Percentiles rank a stretch among this genome's conserved stretches.
Evolutionary conservation across 2,888 invertebrate species (phyloP).

Genomic region (Ecliptopera silaceata): DNA sequence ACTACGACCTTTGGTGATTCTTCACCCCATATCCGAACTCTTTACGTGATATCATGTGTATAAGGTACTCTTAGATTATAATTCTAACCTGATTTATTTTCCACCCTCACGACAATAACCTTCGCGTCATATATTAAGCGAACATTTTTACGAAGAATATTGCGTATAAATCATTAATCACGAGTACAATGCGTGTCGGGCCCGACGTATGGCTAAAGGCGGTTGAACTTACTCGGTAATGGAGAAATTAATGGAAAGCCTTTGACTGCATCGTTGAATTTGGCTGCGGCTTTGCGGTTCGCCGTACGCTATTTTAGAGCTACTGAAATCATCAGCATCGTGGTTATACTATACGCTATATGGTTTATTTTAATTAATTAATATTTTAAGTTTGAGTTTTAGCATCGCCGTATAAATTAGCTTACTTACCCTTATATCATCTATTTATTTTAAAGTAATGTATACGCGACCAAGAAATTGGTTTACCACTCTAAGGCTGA

Average conservation of each 20-base stretch:
- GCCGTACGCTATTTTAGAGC: not conserved
- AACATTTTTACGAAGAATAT: conserved; percentile 70
- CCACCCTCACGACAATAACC: conserved; percentile 35
- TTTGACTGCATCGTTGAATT: conserved; percentile 30
- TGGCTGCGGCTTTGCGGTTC: conserved; percentile 19
- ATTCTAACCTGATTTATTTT: conserved; percentile 29
- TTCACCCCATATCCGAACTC: too few species aligned
- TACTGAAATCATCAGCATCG: not conserved
- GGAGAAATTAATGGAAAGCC: conserved; percentile 73
- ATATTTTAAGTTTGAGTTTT: too few species aligned
- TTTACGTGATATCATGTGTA: too few species aligned
- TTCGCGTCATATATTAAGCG: conserved; percentile 42
- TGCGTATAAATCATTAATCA: conserved; percentile 78
- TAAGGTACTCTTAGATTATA: not conserved
- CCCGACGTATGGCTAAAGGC: conserved; percentile 68
- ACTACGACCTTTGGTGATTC: too few species aligned
- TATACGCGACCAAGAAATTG: too few species aligned
- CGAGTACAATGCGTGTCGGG: conserved; percentile 75
- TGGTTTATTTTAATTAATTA: not conserved
- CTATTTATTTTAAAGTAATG: too few species aligned
- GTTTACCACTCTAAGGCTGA: too few species aligned
- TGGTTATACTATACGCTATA: not conserved
- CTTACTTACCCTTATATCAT: too few species aligned
- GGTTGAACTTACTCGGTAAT: conserved; percentile 71
- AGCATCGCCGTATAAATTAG: too few species aligned